phyloP scores from a whole-genome alignment of 2,113 vertebrate species.

The Acanthochromis polyacanthus region DNA sequence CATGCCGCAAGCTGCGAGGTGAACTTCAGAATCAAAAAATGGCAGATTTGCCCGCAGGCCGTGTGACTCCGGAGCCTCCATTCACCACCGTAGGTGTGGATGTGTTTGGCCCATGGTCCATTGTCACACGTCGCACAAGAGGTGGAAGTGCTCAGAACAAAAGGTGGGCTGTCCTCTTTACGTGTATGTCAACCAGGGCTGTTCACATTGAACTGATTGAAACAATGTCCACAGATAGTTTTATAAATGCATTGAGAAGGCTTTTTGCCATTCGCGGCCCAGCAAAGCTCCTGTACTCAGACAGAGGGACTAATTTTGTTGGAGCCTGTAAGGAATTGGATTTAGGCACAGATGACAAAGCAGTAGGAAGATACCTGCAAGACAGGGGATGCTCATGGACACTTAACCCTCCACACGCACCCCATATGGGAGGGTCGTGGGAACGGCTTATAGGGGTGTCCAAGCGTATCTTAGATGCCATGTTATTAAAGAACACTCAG shows the following conservation, averaged over 20 bases:
- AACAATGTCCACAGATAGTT: not conserved
- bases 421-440: conserved; percentile 10
- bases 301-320: not conserved
- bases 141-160: not conserved
- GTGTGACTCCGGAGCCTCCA: not conserved
- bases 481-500: not conserved
- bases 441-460: conserved; percentile 20
- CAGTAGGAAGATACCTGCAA: not conserved
- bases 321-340: not conserved
- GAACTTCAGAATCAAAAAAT: not conserved
- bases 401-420: not conserved
- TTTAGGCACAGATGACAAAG: not conserved
- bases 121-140: not conserved
- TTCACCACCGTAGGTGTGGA: not conserved
- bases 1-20: not conserved
- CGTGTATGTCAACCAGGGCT: not conserved
- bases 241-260: not conserved
- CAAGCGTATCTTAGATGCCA: conserved; percentile 7
- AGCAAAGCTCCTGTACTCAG: not conserved
- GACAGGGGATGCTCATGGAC: not conserved
- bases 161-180: not conserved
- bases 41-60: not conserved
- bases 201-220: not conserved
- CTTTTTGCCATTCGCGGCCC: not conserved
- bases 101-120: not conserved